phyloP scores from a whole-genome alignment of 2,888 invertebrate genomes.

The Diogma glabrata region DNA sequence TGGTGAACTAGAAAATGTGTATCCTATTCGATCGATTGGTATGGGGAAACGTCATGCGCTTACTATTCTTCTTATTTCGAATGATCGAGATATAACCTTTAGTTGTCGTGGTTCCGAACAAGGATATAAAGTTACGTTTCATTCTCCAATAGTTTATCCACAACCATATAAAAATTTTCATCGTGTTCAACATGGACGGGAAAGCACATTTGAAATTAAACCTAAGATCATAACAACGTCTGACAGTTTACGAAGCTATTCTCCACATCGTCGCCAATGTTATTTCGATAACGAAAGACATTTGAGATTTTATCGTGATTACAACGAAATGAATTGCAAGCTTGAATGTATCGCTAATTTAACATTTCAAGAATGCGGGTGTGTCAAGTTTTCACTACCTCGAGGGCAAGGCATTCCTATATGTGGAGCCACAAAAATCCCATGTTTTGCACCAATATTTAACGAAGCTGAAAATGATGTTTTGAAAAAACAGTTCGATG shows the following conservation, averaged over 20 bases:
- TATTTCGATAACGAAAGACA: background rate
- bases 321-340: conserved; percentile 2
- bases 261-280: background rate
- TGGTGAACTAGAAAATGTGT: background rate
- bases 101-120: background rate
- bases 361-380: background rate
- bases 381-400: background rate
- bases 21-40: background rate
- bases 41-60: conserved; percentile 4
- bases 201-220: background rate
- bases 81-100: background rate
- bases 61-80: background rate
- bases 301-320: background rate
- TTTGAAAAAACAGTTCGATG: background rate
- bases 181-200: background rate
- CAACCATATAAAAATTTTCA: background rate
- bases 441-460: background rate
- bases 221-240: background rate
- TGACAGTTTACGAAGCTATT: background rate
- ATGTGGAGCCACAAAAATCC: background rate
- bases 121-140: conserved; percentile 1
- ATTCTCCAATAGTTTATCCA: background rate
- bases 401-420: background rate
- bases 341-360: background rate
- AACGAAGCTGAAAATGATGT: conserved; percentile 1